Evolutionary conservation across 2,113 vertebrate species (phyloP).

Genomic region (Oophaga pumilio): DNA sequence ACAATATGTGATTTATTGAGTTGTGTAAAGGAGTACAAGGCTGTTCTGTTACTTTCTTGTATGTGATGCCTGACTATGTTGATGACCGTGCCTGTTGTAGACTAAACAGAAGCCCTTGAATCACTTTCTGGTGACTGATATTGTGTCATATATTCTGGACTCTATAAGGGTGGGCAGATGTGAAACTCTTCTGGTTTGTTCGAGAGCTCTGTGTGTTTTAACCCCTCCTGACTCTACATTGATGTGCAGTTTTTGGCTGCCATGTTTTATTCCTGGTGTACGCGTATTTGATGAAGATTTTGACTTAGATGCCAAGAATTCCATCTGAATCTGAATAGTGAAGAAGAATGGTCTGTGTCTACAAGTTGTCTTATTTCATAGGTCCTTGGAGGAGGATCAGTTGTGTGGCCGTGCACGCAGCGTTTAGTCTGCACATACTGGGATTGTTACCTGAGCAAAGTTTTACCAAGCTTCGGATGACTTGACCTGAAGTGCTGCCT

Average conservation of each 20-base stretch:
- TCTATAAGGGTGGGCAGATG: background rate
- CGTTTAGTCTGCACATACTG: background rate
- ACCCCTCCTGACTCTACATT: background rate
- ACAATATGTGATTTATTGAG: background rate
- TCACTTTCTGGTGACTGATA: conserved; percentile 37
- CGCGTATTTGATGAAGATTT: background rate
- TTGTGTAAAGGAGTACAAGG: conserved; percentile 46
- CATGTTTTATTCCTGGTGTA: background rate
- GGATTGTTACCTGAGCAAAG: background rate
- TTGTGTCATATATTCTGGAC: background rate
- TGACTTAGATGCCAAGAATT: background rate
- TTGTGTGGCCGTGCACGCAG: background rate
- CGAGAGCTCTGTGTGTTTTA: background rate
- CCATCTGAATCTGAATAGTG: too few species aligned
- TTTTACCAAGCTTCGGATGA: background rate
- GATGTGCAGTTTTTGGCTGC: background rate
- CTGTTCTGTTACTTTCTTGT: conserved; percentile 44
- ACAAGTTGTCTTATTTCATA: background rate
- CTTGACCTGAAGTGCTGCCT: background rate
- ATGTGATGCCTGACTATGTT: background rate
- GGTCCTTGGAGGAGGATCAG: background rate
- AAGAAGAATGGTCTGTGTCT: too few species aligned
- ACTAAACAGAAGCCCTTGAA: conserved; percentile 49
- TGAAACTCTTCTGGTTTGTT: background rate
- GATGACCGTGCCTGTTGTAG: conserved; percentile 31